Base-by-base conservation (phyloP, 2,888 invertebrate genomes). In the Platerodrilus igneus region DNA sequence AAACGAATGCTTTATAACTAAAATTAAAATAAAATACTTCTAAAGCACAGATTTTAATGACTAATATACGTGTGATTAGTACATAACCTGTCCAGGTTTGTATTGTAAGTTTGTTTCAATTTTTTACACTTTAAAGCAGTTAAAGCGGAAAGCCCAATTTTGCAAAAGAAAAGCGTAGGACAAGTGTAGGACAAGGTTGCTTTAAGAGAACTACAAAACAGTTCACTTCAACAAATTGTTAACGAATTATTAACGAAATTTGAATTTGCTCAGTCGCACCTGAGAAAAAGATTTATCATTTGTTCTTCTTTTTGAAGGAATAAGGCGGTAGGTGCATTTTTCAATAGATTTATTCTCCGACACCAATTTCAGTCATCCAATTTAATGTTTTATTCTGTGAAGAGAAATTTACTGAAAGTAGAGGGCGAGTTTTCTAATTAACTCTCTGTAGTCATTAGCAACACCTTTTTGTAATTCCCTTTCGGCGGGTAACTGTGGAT, bases 311-410 rank as follows among this genome's bases (percentile, higher is more conserved):
- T 9, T 32, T 32, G 32, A 4, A 32, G 10, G 11, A 9, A 21
- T 18, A 32, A 21, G 14, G 13, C 15, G 22, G 20, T 21, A 32
- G 21, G 21, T 32, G 2, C 14, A 32, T 15, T 11, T 2, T 32
- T 9, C 20, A 32, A 32, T 32, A 13, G 21, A 18, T 32, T 32
- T 32, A 32, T 32, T 32, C 20, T 14, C 32, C n/a, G n/a, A n/a
- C n/a, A n/a, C n/a, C 21, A 32, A 32, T 32, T 32, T 21, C 13
- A 32, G 21, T 21, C 32, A 32, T 14, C 4, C 21, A 20, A 18
- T 21, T 32, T 32, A 32, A 32, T 32, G 10, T 32, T 14, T 32
- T 21, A 13, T 21, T 21, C 32, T 32, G 22, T 15, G 18, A 16
- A 29, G n/a, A 29, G 17, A 8, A 16, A 16, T 29, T 29, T 29